Conservation (phyloP, 2,113 vertebrate genomes). For the Notarius lentiginosus region DNA sequence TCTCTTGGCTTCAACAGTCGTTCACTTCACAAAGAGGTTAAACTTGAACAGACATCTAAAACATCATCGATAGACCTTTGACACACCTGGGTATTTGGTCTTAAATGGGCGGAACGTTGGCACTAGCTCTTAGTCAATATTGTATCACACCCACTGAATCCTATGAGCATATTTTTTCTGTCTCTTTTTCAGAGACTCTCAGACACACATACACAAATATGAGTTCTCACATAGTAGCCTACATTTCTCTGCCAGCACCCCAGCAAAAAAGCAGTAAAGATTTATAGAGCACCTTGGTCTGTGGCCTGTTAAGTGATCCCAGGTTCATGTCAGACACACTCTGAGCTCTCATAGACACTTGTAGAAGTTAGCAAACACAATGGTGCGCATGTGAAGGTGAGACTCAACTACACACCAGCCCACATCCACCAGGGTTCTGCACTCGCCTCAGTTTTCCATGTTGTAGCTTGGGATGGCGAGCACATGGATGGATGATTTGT, state of each 20-base stretch:
- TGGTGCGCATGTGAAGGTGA: slow-evolving; percentile 25
- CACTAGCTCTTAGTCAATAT: neutral
- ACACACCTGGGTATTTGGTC: neutral
- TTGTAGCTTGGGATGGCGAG: slow-evolving; percentile 26
- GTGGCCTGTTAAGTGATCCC: slow-evolving; percentile 47
- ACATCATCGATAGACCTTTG: slow-evolving; percentile 7
- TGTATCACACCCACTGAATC: neutral
- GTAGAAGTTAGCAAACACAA: slow-evolving; percentile 45
- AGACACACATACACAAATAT: slow-evolving; percentile 14
- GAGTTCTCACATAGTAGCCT: slow-evolving; percentile 22
- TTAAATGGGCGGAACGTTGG: neutral
- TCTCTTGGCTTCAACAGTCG: neutral
- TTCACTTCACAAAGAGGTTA: neutral
- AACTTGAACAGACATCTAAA: neutral
- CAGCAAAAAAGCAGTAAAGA: slow-evolving; percentile 40
- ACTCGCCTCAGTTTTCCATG: slow-evolving; percentile 29
- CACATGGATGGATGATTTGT: slow-evolving; percentile 45
- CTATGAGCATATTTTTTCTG: neutral
- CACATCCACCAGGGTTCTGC: slow-evolving; percentile 24
- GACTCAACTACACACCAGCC: slow-evolving; percentile 10
- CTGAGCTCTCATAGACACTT: slow-evolving; percentile 37
- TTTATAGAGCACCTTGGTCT: slow-evolving; percentile 47
- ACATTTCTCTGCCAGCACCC: slow-evolving; percentile 21
- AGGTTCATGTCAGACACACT: slow-evolving; percentile 52
- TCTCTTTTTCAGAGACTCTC: slow-evolving; percentile 9